These are phyloP conservation scores for Goniozus legneri DNA, from an alignment of 1,140 invertebrate genomes.

Conservation along the genomic window DNA sequence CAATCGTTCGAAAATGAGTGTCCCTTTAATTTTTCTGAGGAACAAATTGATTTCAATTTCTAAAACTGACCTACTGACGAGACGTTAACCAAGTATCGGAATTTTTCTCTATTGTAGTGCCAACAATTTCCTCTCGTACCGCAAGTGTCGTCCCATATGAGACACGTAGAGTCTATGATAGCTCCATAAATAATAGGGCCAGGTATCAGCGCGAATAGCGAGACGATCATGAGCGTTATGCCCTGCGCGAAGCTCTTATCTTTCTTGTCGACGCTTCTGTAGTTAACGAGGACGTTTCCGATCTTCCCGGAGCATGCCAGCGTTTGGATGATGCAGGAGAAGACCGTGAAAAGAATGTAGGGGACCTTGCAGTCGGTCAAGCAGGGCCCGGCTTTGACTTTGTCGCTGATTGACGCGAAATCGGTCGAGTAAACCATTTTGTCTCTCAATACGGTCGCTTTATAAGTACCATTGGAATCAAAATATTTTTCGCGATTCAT, in stretches of 20 bases:
- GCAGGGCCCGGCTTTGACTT: constrained; percentile 56
- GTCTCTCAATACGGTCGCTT: no score
- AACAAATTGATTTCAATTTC: neutral
- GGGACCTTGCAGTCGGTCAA: constrained; percentile 51
- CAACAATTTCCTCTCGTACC: constrained; percentile 63
- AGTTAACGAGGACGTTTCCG: constrained; percentile 62
- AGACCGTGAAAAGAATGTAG: constrained; percentile 50
- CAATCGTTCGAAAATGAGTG: no score
- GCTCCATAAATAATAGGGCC: constrained; percentile 65
- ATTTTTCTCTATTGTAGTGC: constrained; percentile 60
- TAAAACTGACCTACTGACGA: constrained; percentile 55
- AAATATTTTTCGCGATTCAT: no score
- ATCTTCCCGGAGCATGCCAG: constrained; percentile 61
- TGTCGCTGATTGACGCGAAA: constrained; percentile 13
- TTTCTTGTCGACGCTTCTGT: constrained; percentile 57
- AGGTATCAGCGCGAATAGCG: constrained; percentile 64
- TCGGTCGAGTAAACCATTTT: neutral
- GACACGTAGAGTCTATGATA: constrained; percentile 63
- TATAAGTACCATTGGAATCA: no score
- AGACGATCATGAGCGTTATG: constrained; percentile 60
- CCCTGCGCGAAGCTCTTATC: constrained; percentile 68
- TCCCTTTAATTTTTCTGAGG: no score
- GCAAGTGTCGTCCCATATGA: constrained; percentile 65
- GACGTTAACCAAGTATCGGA: constrained; percentile 59
- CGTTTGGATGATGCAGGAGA: constrained; percentile 55